Conservation (phyloP, 1,140 invertebrate genomes). For the Ceratosolen solmsi region DNA sequence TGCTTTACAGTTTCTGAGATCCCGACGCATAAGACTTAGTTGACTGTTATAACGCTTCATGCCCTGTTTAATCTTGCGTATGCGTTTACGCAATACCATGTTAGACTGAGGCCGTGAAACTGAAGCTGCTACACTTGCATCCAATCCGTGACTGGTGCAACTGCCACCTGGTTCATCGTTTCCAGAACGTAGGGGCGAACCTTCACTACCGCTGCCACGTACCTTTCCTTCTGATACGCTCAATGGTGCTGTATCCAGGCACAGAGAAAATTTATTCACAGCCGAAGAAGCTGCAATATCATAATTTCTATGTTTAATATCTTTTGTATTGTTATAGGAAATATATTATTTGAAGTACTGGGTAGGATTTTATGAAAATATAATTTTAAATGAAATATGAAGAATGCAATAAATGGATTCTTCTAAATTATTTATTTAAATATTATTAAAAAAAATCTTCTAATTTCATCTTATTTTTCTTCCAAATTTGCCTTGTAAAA, state of each 20-base stretch:
- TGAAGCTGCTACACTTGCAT: conserved; percentile 66
- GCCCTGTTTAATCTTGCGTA: conserved; percentile 88
- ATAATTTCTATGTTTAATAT: background rate
- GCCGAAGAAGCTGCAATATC: conserved; percentile 34
- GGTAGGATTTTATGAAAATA: no score
- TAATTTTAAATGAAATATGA: no score
- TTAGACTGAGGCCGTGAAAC: conserved; percentile 83
- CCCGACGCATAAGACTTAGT: conserved; percentile 81
- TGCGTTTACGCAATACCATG: conserved; percentile 87
- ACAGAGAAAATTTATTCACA: conserved; percentile 75
- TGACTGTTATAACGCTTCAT: conserved; percentile 91
- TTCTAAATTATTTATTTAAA: no score
- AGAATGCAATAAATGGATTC: no score
- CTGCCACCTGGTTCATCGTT: conserved; percentile 70
- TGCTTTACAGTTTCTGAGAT: conserved; percentile 83
- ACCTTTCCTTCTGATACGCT: conserved; percentile 68
- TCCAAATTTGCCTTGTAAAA: no score
- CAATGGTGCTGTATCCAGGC: conserved; percentile 77
- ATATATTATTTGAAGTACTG: no score
- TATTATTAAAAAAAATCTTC: no score
- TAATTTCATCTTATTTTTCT: no score
- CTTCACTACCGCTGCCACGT: conserved; percentile 68
- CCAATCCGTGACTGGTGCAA: conserved; percentile 65
- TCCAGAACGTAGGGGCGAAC: conserved; percentile 64
- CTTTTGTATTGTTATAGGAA: no score